Conservation (phyloP, 2,888 invertebrate genomes). For the Limulus polyphemus region DNA sequence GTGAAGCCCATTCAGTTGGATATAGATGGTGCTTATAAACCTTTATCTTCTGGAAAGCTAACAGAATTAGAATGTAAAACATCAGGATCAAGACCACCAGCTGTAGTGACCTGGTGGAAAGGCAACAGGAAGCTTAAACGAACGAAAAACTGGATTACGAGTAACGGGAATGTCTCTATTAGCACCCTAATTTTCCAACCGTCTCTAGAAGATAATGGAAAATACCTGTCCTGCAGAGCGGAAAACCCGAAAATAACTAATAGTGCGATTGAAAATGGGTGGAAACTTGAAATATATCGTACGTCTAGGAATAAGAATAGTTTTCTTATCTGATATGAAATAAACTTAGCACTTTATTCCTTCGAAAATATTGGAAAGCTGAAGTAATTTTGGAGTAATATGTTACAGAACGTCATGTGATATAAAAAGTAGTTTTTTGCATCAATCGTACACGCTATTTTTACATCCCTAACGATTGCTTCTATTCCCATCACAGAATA, state of each 20-base stretch:
- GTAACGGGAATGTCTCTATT: conserved; percentile 28
- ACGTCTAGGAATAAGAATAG: conserved; percentile 40
- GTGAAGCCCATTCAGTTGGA: conserved; percentile 24
- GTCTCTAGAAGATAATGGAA: conserved; percentile 29
- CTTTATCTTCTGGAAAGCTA: conserved; percentile 24
- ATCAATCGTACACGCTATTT: no score
- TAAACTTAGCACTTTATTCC: no score
- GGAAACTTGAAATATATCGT: conserved; percentile 29
- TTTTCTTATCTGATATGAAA: no score
- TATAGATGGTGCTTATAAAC: conserved; percentile 20
- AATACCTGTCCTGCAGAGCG: conserved; percentile 28
- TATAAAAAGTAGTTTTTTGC: no score
- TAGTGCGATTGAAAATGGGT: conserved; percentile 28
- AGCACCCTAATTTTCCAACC: conserved; percentile 26
- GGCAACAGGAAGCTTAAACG: conserved; percentile 25
- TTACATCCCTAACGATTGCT: no score
- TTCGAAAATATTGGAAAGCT: no score
- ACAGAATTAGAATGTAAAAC: conserved; percentile 24
- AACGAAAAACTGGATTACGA: conserved; percentile 21
- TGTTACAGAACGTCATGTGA: no score
- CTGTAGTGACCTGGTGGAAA: conserved; percentile 26
- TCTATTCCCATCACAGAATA: no score
- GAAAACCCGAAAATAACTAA: conserved; percentile 27
- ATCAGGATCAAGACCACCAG: conserved; percentile 25
- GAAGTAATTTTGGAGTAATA: no score